phyloP scores from a whole-genome alignment of 2,797 vertebrate genomes.

The Oryzias dopingdopingensis region DNA sequence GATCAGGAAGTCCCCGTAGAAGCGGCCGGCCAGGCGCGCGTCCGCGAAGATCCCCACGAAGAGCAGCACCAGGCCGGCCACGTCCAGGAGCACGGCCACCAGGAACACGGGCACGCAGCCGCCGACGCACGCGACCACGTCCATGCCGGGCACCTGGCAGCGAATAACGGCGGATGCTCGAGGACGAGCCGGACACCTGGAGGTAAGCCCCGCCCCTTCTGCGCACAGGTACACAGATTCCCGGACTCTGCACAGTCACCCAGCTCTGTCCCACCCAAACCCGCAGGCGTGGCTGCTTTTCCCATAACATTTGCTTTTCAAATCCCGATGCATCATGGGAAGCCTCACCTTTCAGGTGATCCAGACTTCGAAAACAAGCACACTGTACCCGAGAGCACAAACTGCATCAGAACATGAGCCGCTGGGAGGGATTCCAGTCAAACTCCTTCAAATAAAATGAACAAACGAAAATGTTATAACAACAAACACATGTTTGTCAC shows the following conservation, averaged over 20 bases:
- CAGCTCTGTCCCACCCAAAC: slow-evolving; percentile 13
- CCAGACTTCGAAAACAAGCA: too few relatives aligned
- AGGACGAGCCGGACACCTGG: slow-evolving; percentile 22
- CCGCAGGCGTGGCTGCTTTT: neutral
- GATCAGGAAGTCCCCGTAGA: slow-evolving; percentile 81
- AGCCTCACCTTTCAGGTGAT: too few relatives aligned
- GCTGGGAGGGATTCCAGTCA: too few relatives aligned
- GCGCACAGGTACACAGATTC: slow-evolving; percentile 7
- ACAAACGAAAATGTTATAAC: too few relatives aligned
- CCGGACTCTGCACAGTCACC: neutral
- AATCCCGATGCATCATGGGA: slow-evolving; percentile 1
- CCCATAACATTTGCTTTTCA: slow-evolving; percentile 13
- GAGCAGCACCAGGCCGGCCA: slow-evolving; percentile 64
- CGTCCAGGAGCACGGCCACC: slow-evolving; percentile 60
- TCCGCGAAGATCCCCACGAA: slow-evolving; percentile 76
- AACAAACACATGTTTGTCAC: too few relatives aligned
- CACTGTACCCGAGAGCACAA: too few relatives aligned
- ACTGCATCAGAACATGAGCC: too few relatives aligned
- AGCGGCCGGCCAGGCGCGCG: slow-evolving; percentile 53
- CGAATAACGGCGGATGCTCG: slow-evolving; percentile 41
- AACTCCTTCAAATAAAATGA: too few relatives aligned
- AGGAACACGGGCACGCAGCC: slow-evolving; percentile 60
- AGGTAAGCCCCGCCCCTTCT: slow-evolving; percentile 37
- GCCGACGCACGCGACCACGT: slow-evolving; percentile 40
- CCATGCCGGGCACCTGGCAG: slow-evolving; percentile 5